Evolutionary conservation across 2,797 vertebrate genomes (phyloP), one percentile per base, ranked within the genome.

Genomic region (Megaceryle alcyon): DNA sequence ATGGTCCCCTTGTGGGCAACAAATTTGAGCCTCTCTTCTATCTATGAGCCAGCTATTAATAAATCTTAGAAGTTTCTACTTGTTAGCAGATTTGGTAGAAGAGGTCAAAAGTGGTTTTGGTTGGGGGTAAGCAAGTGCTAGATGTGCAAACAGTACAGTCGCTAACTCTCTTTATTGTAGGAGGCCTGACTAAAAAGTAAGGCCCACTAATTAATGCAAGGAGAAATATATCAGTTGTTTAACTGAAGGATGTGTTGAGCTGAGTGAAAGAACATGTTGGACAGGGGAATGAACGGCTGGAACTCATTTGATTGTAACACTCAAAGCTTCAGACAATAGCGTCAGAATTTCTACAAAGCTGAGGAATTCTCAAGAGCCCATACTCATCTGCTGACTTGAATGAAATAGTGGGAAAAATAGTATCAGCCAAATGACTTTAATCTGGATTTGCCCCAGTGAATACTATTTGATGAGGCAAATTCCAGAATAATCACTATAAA

Each of bases 371-470:
- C 94, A 57, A 75, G 89, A 78, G 94, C 86, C 12, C 33, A 8
- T 46, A 4, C 46, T 96, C 88, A 88, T 95, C 87, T 94, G 91
- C 85, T 91, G 91, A 83, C 57, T 90, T 91, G 76, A 95, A 91
- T 94, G 61, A 71, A 96, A 61, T 16, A 94, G 69, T 83, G 79
- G 73, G 93, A 95, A 95, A 59, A 75, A 71, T 6, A 88, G 23
- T 76, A 88, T 83, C 82, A 91, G 72, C 76, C 76, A 92, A 85
- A 85, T 92, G 2, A 72, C 75, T 94, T 77, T 33, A 68, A 72
- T 75, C 71, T 63, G 84, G 51, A 53, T 92, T 85, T 92, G 57
- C 46, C 94, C 44, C 48, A 82, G 48, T 3, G 0, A 86, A 81
- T 92, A 31, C 26, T 83, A 83, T 90, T 54, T 75, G 73, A 88